phyloP scores from a whole-genome alignment of 2,888 invertebrate species.

The Dorcus parallelipipedus region DNA sequence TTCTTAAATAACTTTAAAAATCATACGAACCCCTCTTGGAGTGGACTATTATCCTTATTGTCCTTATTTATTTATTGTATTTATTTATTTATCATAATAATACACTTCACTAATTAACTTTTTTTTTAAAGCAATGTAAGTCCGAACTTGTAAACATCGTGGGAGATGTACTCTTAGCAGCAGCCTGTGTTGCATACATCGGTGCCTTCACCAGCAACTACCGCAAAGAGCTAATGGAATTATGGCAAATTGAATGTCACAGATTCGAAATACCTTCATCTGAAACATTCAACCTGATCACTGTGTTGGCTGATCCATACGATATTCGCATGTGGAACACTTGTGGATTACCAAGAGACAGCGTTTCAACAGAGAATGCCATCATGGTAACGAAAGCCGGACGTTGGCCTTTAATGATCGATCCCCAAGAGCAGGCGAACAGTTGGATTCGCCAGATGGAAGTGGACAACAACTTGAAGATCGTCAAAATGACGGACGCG shows the following conservation, averaged over 20 bases:
- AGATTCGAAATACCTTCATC: slow-evolving; percentile 70
- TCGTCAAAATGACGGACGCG: slow-evolving; percentile 76
- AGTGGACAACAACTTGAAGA: slow-evolving; percentile 65
- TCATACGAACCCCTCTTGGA: not conserved
- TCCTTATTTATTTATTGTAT: too few species aligned
- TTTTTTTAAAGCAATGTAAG: slow-evolving; percentile 57
- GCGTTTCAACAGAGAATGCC: slow-evolving; percentile 88
- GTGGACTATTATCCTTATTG: too few species aligned
- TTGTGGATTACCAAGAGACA: slow-evolving; percentile 82
- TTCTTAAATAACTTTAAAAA: not conserved
- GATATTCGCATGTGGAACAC: slow-evolving; percentile 89
- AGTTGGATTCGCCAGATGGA: slow-evolving; percentile 92
- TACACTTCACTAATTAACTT: not conserved
- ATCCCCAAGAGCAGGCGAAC: slow-evolving; percentile 94
- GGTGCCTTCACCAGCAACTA: slow-evolving; percentile 82
- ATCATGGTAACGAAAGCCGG: slow-evolving; percentile 81
- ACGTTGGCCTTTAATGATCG: slow-evolving; percentile 89
- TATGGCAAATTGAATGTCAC: slow-evolving; percentile 68
- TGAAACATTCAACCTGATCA: slow-evolving; percentile 63
- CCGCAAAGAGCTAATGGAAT: slow-evolving; percentile 61
- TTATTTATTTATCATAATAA: too few species aligned
- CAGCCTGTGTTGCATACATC: slow-evolving; percentile 85
- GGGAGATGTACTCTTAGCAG: slow-evolving; percentile 84
- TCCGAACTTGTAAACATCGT: slow-evolving; percentile 63
- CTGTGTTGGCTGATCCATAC: slow-evolving; percentile 76